phyloP scores from a whole-genome alignment of 2,888 invertebrate genomes.

The Luperina testacea region DNA sequence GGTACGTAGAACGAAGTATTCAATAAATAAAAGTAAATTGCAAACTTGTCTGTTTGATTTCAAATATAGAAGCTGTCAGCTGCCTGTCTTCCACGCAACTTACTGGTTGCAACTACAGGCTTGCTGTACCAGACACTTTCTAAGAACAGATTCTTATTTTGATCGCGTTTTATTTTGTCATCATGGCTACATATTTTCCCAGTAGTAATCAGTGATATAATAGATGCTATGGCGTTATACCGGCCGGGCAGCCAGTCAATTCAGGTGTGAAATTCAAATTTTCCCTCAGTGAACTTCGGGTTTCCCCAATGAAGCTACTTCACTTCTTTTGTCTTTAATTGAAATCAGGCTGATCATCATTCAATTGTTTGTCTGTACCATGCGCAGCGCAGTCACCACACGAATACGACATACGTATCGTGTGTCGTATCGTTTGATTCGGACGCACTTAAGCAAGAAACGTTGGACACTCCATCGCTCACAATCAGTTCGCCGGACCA shows the following conservation, averaged over 20 bases:
- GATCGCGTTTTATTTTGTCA: background rate
- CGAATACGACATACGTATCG: background rate
- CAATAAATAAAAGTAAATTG: slow-evolving; percentile 33
- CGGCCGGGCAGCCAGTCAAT: background rate
- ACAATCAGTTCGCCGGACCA: slow-evolving; percentile 67
- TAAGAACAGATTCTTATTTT: background rate
- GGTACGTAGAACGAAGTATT: background rate
- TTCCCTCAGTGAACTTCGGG: too few relatives aligned
- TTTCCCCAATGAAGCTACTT: background rate
- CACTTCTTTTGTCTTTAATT: background rate
- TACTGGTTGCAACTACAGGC: slow-evolving; percentile 21
- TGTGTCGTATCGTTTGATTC: slow-evolving; percentile 43
- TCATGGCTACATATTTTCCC: background rate
- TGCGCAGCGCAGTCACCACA: background rate
- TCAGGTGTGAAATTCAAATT: background rate
- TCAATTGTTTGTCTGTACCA: background rate
- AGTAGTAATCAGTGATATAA: background rate
- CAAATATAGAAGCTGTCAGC: slow-evolving; percentile 43
- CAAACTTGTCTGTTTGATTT: slow-evolving; percentile 42
- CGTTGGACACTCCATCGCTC: slow-evolving; percentile 65
- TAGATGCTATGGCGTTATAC: background rate
- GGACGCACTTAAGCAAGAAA: slow-evolving; percentile 63
- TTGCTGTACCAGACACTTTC: background rate
- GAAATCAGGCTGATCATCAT: background rate
- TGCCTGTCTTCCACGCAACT: slow-evolving; percentile 42